phyloP scores from a whole-genome alignment of 2,888 invertebrate genomes.

The Meteorus cinctellus region DNA sequence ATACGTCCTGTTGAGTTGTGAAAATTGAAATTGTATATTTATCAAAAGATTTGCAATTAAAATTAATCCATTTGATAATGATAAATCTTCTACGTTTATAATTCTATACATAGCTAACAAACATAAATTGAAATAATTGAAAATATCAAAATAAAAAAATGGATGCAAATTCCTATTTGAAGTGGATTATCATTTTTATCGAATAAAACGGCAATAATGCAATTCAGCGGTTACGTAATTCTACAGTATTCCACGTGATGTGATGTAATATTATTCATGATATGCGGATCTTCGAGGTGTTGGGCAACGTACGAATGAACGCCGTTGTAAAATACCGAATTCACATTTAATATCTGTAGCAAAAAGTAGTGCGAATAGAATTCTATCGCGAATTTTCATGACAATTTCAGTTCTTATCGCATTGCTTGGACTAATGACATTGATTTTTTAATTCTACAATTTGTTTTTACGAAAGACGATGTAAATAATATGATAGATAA shows the following conservation, averaged over 20 bases:
- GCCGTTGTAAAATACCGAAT: conserved; percentile 35
- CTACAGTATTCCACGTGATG: conserved; percentile 42
- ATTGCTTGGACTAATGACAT: neutral
- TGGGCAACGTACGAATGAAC: conserved; percentile 19
- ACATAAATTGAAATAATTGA: no score
- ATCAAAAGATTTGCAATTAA: no score
- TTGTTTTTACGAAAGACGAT: neutral
- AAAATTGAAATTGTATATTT: no score
- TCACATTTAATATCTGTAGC: conserved; percentile 20
- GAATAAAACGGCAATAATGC: neutral
- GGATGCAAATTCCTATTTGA: neutral
- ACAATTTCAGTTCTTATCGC: neutral
- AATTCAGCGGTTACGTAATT: conserved; percentile 38
- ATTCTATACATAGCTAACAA: no score
- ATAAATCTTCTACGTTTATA: no score
- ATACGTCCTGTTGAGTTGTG: no score
- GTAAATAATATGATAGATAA: no score
- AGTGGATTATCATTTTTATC: neutral
- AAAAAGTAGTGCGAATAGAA: neutral
- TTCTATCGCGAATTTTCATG: neutral
- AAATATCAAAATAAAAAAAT: no score
- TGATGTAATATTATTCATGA: conserved; percentile 54
- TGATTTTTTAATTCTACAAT: neutral
- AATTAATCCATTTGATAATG: no score
- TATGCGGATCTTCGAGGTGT: conserved; percentile 33